Percentiles rank a stretch among this genome's conserved stretches.
Conservation (phyloP, 2,888 invertebrate species). For the Caenorhabditis zanzibari region DNA sequence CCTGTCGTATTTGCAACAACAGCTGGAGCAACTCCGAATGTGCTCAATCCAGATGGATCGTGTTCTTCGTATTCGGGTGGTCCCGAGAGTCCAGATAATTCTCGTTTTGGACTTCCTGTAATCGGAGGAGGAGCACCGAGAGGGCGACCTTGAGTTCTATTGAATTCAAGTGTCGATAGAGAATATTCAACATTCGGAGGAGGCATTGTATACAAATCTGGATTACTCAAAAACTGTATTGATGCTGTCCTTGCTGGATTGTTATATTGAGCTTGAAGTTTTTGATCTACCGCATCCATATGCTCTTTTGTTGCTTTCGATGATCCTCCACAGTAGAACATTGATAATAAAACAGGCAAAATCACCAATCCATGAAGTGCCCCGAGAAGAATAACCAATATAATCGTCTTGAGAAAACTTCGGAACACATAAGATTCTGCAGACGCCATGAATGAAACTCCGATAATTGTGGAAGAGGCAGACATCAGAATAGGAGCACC, state of each 20-base stretch:
- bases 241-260: conserved; percentile 68
- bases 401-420: conserved; percentile 89
- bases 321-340: conserved; percentile 77
- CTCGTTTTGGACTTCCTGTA: conserved; percentile 45
- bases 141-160: conserved; percentile 47
- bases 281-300: conserved; percentile 64
- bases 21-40: conserved; percentile 59
- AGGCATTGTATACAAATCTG: conserved; percentile 64
- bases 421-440: conserved; percentile 90
- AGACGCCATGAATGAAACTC: conserved; percentile 91
- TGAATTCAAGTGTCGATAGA: conserved; percentile 59
- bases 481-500: conserved; percentile 95
- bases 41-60: conserved; percentile 51
- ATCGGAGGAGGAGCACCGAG: conserved; percentile 51
- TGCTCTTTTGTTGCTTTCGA: conserved; percentile 57
- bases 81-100: conserved; percentile 57
- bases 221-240: conserved; percentile 67
- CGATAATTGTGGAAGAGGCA: conserved; percentile 93
- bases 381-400: conserved; percentile 94
- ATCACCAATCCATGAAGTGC: conserved; percentile 95
- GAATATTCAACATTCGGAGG: conserved; percentile 60
- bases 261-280: conserved; percentile 71
- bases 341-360: conserved; percentile 87
- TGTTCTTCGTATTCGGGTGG: conserved; percentile 67
- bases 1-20: conserved; percentile 55